Evolutionary conservation across 1,140 invertebrate species (phyloP).

Genomic region (Pseudomyrmex gracilis): DNA sequence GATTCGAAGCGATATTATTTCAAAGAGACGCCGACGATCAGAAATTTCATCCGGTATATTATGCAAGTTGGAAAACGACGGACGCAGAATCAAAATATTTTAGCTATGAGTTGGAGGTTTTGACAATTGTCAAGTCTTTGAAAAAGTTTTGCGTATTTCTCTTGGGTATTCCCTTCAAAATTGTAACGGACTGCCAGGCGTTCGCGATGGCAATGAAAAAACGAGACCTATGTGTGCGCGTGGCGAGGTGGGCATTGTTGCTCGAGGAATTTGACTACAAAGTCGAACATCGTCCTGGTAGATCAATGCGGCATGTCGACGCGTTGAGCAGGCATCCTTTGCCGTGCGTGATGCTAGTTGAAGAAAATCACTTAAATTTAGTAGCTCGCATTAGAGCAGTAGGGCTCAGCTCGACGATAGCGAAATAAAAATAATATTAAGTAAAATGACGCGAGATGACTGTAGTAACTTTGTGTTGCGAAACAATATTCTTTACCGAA

Average conservation of each 20-base stretch:
- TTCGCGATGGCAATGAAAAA: slow-evolving; percentile 31
- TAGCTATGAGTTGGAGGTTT: slow-evolving; percentile 25
- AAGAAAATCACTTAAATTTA: background rate
- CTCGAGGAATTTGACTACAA: slow-evolving; percentile 12
- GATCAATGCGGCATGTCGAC: slow-evolving; percentile 7
- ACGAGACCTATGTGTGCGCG: slow-evolving; percentile 2
- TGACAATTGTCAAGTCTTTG: background rate
- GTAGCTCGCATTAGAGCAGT: background rate
- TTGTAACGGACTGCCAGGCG: slow-evolving; percentile 50
- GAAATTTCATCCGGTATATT: slow-evolving; percentile 5
- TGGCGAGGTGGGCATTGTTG: slow-evolving; percentile 15
- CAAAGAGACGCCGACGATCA: background rate
- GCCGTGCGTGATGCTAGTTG: background rate
- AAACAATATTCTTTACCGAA: background rate
- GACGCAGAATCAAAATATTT: background rate
- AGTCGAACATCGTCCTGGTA: slow-evolving; percentile 8
- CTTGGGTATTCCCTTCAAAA: slow-evolving; percentile 25
- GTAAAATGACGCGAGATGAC: background rate
- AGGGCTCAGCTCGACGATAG: background rate
- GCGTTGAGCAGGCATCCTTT: background rate
- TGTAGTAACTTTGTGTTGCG: background rate
- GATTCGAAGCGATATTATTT: background rate
- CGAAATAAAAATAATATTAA: background rate
- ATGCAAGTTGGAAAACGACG: slow-evolving; percentile 42
- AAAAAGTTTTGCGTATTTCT: slow-evolving; percentile 33